phyloP scores from a whole-genome alignment of 2,113 vertebrate genomes.

The Ibidorhyncha struthersii region DNA sequence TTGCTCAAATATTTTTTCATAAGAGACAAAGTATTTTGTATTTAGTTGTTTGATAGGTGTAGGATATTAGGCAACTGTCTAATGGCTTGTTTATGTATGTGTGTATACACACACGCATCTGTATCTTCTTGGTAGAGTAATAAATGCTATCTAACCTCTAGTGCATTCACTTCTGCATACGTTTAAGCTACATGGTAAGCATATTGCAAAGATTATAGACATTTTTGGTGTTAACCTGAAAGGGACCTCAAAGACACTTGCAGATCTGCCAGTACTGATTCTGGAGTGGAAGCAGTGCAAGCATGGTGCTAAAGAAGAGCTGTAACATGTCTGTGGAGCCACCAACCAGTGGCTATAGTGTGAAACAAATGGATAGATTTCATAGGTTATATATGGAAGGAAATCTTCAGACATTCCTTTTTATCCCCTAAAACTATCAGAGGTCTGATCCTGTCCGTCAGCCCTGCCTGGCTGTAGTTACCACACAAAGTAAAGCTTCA shows the following conservation, averaged over 20 bases:
- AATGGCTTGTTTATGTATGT: background rate
- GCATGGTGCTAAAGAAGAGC: background rate
- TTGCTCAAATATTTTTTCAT: background rate
- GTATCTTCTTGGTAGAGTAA: background rate
- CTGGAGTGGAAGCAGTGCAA: background rate
- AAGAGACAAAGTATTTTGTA: background rate
- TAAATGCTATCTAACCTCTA: background rate
- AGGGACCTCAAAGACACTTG: background rate
- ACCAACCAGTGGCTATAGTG: background rate
- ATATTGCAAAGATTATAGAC: background rate
- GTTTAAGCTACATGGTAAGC: background rate
- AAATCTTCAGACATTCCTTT: background rate
- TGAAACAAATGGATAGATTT: background rate
- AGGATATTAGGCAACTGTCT: background rate
- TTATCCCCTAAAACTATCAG: background rate
- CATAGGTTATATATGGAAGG: background rate
- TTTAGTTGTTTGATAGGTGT: background rate
- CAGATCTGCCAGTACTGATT: background rate
- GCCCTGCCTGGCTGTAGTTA: background rate
- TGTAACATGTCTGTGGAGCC: background rate
- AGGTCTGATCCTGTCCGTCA: background rate
- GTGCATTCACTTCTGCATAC: background rate
- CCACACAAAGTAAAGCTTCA: background rate
- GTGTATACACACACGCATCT: no score
- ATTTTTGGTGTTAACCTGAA: background rate